Base-by-base conservation (phyloP, 1,140 invertebrate genomes). In the Drosophila novamexicana region DNA sequence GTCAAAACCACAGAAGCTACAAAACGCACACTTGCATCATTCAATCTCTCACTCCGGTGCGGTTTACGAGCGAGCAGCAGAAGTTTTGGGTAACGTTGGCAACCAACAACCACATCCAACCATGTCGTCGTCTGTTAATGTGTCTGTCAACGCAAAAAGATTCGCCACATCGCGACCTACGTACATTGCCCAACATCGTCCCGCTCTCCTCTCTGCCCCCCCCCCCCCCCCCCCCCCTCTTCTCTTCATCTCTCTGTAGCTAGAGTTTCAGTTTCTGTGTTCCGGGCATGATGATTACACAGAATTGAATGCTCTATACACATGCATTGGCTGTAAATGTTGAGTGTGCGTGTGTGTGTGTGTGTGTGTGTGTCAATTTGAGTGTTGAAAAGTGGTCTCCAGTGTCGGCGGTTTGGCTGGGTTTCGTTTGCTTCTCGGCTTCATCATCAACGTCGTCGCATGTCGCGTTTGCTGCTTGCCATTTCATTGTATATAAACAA, bases 331-430 rank as follows among this genome's bases (percentile, higher is more conserved):
- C n/a, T 70, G 58, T 57, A 50, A 36, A 40, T 63, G 40, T 45
- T 70, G 63, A 32, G 53, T 63, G 53, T 71, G 44, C 47, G 29
- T 45, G 50, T 59, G 39, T 69, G 14, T 54, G 32, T 57, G 44
- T 61, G 52, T 67, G 49, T 65, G 67, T 59, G 79, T 86, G 76
- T 80, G 83, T 88, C 83, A 88, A 88, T 88, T 89, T 88, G 84
- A 80, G 83, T 88, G 83, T 80, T 83, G 83, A 88, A 88, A 88
- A 88, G 83, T 88, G 84, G 83, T 88, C 83, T 89, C 84, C 83
- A 88, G 80, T 83, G 84, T 67, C 74, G 77, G 77, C 73, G 84
- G 84, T 88, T 86, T 83, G 82, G 84, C 79, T 77, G 67, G n/a
- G 45, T 57, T 62, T 16, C 14, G 52, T 73, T 18, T 73, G 45